A percentile compares a stretch with the other conserved stretches of the same genome.
Conservation (phyloP, 2,888 invertebrate genomes). For the Disparrhopalites patrizii region DNA sequence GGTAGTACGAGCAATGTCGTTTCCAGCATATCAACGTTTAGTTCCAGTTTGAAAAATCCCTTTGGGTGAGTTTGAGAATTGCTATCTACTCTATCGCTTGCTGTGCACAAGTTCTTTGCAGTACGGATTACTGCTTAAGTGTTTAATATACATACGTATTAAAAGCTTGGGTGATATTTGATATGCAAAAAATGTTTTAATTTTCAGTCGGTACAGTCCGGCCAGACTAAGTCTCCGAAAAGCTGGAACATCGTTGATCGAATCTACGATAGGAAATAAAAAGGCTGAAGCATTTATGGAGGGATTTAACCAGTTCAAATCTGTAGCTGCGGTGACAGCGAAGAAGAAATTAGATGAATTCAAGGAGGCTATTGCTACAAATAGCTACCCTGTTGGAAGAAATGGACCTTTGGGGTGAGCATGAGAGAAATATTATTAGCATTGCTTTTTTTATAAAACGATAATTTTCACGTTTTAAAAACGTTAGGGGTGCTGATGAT, state of each 20-base stretch:
- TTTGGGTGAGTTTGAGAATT: slow-evolving; percentile 64
- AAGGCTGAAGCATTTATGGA: slow-evolving; percentile 83
- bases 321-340: slow-evolving; percentile 71
- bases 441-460: background rate
- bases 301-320: slow-evolving; percentile 79
- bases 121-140: background rate
- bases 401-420: slow-evolving; percentile 47
- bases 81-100: no score
- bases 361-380: slow-evolving; percentile 83
- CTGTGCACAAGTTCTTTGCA: background rate
- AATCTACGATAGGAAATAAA: slow-evolving; percentile 54
- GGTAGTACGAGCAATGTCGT: slow-evolving; percentile 45
- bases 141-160: background rate
- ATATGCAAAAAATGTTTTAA: slow-evolving; percentile 49
- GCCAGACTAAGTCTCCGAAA: slow-evolving; percentile 76
- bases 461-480: no score
- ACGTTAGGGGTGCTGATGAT: slow-evolving; percentile 24
- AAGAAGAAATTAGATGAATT: slow-evolving; percentile 87
- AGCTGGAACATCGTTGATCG: slow-evolving; percentile 54
- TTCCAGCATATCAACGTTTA: slow-evolving; percentile 63
- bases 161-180: slow-evolving; percentile 4
- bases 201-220: slow-evolving; percentile 78
- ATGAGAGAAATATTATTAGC: background rate
- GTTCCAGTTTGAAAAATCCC: slow-evolving; percentile 76
- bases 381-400: slow-evolving; percentile 66